phyloP scores from a whole-genome alignment of 2,888 invertebrate species.

The Xestoiulus laeticollis region DNA sequence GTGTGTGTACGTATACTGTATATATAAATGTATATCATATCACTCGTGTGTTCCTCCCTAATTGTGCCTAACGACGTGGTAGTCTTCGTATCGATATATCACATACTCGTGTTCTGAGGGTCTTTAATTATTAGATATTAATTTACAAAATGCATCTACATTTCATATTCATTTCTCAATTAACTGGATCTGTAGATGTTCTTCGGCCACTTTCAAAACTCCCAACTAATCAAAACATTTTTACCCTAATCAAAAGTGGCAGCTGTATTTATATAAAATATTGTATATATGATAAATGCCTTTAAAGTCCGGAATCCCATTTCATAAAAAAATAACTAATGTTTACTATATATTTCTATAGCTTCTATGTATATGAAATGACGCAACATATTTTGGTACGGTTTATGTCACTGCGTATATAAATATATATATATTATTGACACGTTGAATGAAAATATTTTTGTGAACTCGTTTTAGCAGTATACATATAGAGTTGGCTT shows the following conservation, averaged over 20 bases:
- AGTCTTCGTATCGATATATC: background rate
- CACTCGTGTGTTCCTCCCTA: background rate
- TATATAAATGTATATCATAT: background rate
- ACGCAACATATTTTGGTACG: constrained; percentile 2
- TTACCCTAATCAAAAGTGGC: background rate
- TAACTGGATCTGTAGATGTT: background rate
- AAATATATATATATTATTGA: background rate
- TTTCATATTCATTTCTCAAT: constrained; percentile 3
- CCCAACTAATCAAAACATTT: background rate
- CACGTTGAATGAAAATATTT: constrained; percentile 34
- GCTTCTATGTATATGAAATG: background rate
- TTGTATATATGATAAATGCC: constrained; percentile 27
- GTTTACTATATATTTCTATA: constrained; percentile 29
- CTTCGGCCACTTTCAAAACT: background rate
- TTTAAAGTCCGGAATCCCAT: constrained; percentile 21
- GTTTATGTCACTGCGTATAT: constrained; percentile 15
- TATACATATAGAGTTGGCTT: background rate
- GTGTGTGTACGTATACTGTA: too few species aligned
- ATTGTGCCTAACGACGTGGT: constrained; percentile 17
- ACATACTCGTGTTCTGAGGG: background rate
- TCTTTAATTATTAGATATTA: constrained; percentile 20
- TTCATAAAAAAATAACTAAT: background rate
- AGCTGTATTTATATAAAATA: background rate
- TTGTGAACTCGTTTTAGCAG: constrained; percentile 29
- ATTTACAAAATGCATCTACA: background rate